A percentile compares a stretch with the other conserved stretches of the same genome.
Evolutionary conservation across 2,113 vertebrate genomes (phyloP).

Genomic region (Capricornis sumatraensis): DNA sequence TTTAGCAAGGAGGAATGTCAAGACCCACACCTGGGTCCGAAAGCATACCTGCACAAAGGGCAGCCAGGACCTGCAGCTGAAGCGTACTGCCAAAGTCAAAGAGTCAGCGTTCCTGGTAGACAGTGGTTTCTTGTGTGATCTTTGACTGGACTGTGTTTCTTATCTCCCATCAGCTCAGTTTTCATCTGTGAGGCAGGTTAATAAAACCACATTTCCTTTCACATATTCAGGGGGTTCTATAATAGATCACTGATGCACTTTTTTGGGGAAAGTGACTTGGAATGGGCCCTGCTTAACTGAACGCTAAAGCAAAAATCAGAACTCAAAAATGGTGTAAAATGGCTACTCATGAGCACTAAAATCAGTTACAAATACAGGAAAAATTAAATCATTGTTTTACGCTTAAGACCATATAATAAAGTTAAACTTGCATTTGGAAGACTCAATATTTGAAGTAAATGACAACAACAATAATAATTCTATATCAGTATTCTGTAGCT

Average conservation of each 20-base stretch:
- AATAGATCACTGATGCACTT: background rate
- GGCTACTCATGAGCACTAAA: background rate
- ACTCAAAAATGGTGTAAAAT: background rate
- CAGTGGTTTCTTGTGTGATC: background rate
- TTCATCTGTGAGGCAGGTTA: background rate
- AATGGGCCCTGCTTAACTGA: background rate
- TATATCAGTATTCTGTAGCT: background rate
- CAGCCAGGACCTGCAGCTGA: background rate
- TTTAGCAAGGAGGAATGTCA: background rate
- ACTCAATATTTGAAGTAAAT: background rate
- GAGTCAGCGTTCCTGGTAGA: fast-evolving
- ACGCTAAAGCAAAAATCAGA: background rate
- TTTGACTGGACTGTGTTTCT: background rate
- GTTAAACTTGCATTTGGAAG: background rate
- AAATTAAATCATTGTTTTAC: background rate
- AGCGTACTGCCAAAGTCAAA: too few species aligned
- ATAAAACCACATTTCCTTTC: background rate
- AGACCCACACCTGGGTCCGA: background rate
- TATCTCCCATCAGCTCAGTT: background rate
- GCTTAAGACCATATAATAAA: background rate
- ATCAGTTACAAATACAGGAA: background rate
- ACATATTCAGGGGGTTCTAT: background rate
- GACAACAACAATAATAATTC: background rate
- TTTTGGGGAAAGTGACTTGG: background rate
- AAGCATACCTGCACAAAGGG: background rate